These are phyloP conservation scores for Oxyura jamaicensis DNA, from an alignment of 2,113 vertebrate species.

Conservation along the genomic window DNA sequence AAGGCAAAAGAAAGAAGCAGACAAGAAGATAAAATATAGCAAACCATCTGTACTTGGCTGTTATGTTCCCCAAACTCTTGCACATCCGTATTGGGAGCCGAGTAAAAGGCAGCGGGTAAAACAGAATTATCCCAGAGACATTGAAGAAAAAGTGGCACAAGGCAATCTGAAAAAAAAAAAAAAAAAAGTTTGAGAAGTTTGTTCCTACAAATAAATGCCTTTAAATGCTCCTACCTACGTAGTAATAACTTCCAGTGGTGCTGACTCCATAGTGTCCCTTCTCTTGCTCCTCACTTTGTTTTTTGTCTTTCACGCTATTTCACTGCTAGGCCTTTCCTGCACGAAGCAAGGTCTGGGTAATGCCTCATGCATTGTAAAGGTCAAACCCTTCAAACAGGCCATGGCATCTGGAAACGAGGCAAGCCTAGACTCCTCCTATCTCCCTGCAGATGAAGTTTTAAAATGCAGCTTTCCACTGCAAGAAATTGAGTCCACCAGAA, in stretches of 20 bases:
- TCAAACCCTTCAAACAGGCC: not conserved
- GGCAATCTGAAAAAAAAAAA: constrained; percentile 84
- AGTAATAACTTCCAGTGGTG: not conserved
- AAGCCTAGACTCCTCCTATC: not conserved
- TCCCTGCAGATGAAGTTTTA: not conserved
- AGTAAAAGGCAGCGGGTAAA: constrained; percentile 89
- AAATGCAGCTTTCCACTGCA: not conserved
- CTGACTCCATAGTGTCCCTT: not conserved
- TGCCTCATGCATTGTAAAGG: not conserved
- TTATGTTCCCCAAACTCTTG: constrained; percentile 85
- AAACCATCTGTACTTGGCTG: constrained; percentile 95
- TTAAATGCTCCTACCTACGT: not conserved
- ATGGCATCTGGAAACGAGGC: not conserved
- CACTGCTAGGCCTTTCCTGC: not conserved
- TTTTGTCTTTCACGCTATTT: not conserved
- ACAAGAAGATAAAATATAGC: constrained; percentile 87
- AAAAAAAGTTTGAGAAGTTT: not conserved
- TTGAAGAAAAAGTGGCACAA: constrained; percentile 99
- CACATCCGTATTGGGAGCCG: constrained; percentile 89
- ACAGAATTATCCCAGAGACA: constrained; percentile 91
- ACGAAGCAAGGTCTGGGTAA: not conserved
- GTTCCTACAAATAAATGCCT: not conserved
- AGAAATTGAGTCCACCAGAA: not conserved
- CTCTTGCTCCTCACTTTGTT: not conserved
- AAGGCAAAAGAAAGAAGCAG: constrained; percentile 87